Conservation (phyloP, 2,113 vertebrate species). For the Mormyrus iriodes region DNA sequence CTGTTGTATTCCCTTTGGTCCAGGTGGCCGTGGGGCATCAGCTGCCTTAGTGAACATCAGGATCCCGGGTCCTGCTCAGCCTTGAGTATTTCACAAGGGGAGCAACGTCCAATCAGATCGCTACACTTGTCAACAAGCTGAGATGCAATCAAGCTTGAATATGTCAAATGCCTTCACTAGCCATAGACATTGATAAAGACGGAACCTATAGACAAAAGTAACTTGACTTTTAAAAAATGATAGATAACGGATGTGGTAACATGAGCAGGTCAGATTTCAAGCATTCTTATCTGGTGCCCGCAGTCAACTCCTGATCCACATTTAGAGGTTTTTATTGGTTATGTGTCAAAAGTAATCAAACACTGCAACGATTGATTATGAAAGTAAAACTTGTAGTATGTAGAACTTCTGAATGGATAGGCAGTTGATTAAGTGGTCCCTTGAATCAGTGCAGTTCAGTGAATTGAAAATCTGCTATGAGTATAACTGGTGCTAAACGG, state of each 20-base stretch:
- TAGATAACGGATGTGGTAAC: not conserved
- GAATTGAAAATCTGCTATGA: not conserved
- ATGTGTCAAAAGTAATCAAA: not conserved
- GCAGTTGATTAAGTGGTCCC: not conserved
- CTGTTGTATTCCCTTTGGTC: not conserved
- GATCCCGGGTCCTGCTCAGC: not conserved
- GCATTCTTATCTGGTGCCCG: not conserved
- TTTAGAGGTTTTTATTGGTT: not conserved
- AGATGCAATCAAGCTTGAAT: not conserved
- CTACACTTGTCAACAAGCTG: not conserved
- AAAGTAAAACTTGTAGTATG: not conserved
- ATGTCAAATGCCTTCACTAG: not conserved
- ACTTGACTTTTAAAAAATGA: not conserved
- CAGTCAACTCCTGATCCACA: not conserved
- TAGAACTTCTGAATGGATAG: not conserved
- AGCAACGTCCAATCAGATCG: not conserved
- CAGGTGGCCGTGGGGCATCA: not conserved
- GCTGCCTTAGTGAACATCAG: not conserved
- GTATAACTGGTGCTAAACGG: not conserved
- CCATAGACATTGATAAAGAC: not conserved
- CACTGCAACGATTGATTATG: not conserved
- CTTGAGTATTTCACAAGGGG: not conserved
- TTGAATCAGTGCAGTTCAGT: not conserved
- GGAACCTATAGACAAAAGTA: not conserved
- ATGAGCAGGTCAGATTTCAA: not conserved